phyloP scores from a whole-genome alignment of 2,888 invertebrate genomes.

The Hyalella azteca region DNA sequence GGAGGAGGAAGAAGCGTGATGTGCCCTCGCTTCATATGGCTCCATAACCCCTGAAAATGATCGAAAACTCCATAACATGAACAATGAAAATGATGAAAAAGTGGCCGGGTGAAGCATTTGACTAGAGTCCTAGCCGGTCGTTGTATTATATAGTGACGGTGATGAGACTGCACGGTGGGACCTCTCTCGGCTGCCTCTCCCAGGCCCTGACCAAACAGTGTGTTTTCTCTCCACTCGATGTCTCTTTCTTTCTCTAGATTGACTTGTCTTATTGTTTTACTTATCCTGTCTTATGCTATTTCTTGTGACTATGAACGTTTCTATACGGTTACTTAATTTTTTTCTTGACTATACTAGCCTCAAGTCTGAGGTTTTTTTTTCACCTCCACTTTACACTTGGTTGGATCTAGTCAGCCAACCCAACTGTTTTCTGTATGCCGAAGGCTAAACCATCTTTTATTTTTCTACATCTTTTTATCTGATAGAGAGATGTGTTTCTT shows the following conservation, averaged over 20 bases:
- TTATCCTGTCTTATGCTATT: background rate
- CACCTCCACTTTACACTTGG: background rate
- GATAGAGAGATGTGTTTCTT: slow-evolving; percentile 36
- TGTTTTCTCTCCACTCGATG: background rate
- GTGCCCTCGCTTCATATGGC: background rate
- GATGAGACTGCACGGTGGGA: background rate
- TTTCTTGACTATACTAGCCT: background rate
- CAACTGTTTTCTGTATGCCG: slow-evolving; percentile 14
- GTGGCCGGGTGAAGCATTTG: slow-evolving; percentile 2
- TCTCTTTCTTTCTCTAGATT: background rate
- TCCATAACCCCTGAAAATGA: background rate
- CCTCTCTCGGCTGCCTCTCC: background rate
- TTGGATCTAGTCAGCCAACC: slow-evolving; percentile 35
- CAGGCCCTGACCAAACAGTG: slow-evolving; percentile 12
- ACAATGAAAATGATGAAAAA: slow-evolving; percentile 6
- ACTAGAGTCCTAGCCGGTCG: background rate
- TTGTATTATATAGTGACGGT: slow-evolving; percentile 21
- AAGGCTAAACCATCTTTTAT: slow-evolving; percentile 31
- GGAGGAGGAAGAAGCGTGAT: slow-evolving; percentile 40
- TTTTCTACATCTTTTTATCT: slow-evolving; percentile 37
- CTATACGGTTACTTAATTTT: background rate
- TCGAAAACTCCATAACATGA: slow-evolving; percentile 18
- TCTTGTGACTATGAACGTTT: background rate
- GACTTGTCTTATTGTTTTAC: background rate
- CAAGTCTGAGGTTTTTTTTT: background rate